Percentiles rank a stretch among this genome's conserved stretches.
Conservation (phyloP, 1,140 invertebrate species). For the Asbolus verrucosus region DNA sequence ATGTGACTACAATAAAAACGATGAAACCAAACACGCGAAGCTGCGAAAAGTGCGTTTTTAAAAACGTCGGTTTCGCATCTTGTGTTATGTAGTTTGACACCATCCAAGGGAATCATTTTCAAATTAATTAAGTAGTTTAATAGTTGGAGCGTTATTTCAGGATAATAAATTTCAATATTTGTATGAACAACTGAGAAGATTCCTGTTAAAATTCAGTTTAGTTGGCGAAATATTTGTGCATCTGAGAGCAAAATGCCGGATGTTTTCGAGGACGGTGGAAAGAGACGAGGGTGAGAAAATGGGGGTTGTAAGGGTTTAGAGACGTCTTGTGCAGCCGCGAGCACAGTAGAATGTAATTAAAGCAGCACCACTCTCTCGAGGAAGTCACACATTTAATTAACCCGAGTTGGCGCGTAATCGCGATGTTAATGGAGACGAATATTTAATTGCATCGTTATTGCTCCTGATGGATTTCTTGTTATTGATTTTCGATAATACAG, state of each 20-base stretch:
- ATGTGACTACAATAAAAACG: no score
- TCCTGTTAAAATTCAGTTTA: conserved; percentile 39
- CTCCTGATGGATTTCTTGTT: conserved; percentile 47
- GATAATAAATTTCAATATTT: conserved; percentile 16
- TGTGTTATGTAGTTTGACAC: no score
- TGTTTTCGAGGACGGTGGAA: conserved; percentile 38
- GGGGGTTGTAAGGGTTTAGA: conserved; percentile 46
- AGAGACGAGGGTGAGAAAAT: conserved; percentile 47
- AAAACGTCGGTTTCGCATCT: no score
- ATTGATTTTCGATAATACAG: conserved; percentile 26
- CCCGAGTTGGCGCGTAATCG: conserved; percentile 57
- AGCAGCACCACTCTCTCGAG: conserved; percentile 48
- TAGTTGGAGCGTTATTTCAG: not conserved
- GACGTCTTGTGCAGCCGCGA: conserved; percentile 49
- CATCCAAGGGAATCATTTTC: no score
- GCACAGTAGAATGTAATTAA: conserved; percentile 55
- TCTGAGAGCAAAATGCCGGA: conserved; percentile 42
- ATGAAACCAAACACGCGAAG: no score
- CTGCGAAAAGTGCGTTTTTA: no score
- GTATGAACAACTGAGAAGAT: conserved; percentile 16
- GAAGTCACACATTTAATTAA: conserved; percentile 58
- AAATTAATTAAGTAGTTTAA: not conserved
- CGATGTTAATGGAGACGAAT: conserved; percentile 62
- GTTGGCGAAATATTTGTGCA: conserved; percentile 41
- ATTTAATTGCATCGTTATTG: conserved; percentile 60